A percentile compares a stretch with the other conserved stretches of the same genome.
Conservation (phyloP, 2,797 vertebrate genomes). For the Gorsachius magnificus region DNA sequence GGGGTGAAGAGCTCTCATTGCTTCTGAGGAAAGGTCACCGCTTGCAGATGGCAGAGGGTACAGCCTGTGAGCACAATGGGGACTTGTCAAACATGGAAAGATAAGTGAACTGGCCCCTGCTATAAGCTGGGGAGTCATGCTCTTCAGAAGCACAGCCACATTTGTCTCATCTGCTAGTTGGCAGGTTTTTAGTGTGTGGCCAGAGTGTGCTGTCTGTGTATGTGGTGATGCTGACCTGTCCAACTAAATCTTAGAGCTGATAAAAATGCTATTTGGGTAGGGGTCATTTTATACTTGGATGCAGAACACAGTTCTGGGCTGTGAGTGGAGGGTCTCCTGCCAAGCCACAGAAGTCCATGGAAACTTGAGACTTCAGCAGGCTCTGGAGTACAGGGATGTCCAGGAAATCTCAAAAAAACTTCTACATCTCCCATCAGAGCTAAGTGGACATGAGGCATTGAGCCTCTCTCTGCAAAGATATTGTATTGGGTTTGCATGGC, state of each 20-base stretch:
- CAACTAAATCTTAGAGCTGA: neutral
- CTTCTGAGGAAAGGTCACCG: neutral
- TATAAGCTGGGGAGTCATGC: rapidly evolving
- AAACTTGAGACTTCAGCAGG: neutral
- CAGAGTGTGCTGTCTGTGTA: neutral
- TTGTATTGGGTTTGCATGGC: too few relatives aligned
- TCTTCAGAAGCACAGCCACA: neutral
- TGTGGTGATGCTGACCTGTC: neutral
- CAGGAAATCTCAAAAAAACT: neutral
- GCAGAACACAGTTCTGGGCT: neutral
- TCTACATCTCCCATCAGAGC: neutral
- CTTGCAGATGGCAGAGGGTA: neutral
- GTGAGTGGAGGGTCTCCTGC: neutral
- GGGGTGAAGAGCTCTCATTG: neutral
- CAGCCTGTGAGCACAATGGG: neutral
- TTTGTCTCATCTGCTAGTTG: neutral
- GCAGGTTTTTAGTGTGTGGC: neutral
- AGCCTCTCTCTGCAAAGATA: neutral
- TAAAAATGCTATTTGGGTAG: neutral
- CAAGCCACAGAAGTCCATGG: neutral
- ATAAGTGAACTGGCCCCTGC: neutral
- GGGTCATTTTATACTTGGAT: neutral
- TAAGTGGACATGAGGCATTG: rapidly evolving
- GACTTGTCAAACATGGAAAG: neutral
- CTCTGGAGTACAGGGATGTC: neutral